Percentiles rank a stretch among this genome's conserved stretches.
These are phyloP conservation scores for Trematocara marginatum DNA, from an alignment of 2,113 vertebrate species.

Conservation along the genomic window DNA sequence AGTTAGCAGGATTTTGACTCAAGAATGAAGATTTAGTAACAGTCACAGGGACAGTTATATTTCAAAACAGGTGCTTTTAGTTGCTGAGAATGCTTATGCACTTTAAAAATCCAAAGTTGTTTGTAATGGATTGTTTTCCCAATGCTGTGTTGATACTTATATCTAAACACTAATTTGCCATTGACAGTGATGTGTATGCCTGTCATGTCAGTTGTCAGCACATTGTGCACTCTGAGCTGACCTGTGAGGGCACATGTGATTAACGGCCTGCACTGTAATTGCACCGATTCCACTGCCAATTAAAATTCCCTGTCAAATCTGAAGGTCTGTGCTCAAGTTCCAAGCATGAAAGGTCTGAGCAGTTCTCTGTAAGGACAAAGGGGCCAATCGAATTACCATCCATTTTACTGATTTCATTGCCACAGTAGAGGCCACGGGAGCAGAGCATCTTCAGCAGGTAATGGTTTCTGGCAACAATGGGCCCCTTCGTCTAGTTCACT, in stretches of 20 bases:
- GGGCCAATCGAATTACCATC: constrained; percentile 36
- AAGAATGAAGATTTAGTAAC: neutral
- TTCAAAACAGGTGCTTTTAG: neutral
- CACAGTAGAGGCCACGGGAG: constrained; percentile 13
- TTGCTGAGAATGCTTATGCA: neutral
- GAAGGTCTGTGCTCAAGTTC: neutral
- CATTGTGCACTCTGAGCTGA: neutral
- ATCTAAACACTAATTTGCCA: neutral
- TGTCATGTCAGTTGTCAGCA: neutral
- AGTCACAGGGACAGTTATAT: neutral
- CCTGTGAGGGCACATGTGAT: neutral
- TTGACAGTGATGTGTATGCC: neutral
- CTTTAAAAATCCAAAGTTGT: neutral
- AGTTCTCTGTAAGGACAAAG: constrained; percentile 27
- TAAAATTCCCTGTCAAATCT: constrained; percentile 26
- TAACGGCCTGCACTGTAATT: neutral
- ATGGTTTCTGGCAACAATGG: constrained; percentile 59
- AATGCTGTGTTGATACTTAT: neutral
- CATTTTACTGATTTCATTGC: constrained; percentile 52
- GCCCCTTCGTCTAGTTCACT: constrained; percentile 68
- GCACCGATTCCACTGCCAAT: constrained; percentile 9
- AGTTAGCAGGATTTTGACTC: neutral
- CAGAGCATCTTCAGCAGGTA: constrained; percentile 36
- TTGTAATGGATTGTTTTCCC: neutral
- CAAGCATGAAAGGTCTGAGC: constrained; percentile 3